phyloP scores from a whole-genome alignment of 2,113 vertebrate species.

The Rhynchopsitta pachyrhyncha region DNA sequence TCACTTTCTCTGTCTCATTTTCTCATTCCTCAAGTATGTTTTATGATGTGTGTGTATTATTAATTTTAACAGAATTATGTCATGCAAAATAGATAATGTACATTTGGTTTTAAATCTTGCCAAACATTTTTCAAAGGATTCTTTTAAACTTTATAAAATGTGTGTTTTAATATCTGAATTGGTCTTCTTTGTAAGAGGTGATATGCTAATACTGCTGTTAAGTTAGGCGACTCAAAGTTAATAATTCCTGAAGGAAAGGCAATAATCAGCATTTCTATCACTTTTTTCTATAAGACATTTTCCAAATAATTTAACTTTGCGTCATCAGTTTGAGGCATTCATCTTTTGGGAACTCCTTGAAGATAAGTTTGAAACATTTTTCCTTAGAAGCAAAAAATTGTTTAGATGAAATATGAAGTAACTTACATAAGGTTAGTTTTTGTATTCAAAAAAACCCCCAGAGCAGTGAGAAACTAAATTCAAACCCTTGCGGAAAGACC shows the following conservation, averaged over 20 bases:
- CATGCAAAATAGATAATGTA: background rate
- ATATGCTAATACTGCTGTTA: background rate
- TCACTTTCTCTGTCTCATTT: background rate
- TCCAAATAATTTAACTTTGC: background rate
- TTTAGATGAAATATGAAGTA: background rate
- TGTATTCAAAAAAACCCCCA: background rate
- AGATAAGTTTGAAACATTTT: conserved; percentile 14
- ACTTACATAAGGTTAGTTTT: background rate
- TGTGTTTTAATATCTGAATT: background rate
- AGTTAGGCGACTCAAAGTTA: background rate
- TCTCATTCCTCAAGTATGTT: background rate
- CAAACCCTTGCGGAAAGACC: background rate
- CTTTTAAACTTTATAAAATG: background rate
- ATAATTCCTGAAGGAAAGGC: background rate
- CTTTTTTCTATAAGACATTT: background rate
- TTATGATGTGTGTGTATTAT: background rate
- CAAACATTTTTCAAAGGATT: background rate
- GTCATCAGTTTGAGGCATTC: background rate
- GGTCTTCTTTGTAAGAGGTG: background rate
- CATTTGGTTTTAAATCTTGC: background rate
- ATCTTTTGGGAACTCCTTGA: background rate
- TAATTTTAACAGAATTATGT: background rate
- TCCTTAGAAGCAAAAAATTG: background rate
- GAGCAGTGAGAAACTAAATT: background rate
- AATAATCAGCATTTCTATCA: conserved; percentile 12